These are phyloP conservation scores for Scartelaos histophorus DNA, from an alignment of 2,113 vertebrate genomes.

Conservation along the genomic window DNA sequence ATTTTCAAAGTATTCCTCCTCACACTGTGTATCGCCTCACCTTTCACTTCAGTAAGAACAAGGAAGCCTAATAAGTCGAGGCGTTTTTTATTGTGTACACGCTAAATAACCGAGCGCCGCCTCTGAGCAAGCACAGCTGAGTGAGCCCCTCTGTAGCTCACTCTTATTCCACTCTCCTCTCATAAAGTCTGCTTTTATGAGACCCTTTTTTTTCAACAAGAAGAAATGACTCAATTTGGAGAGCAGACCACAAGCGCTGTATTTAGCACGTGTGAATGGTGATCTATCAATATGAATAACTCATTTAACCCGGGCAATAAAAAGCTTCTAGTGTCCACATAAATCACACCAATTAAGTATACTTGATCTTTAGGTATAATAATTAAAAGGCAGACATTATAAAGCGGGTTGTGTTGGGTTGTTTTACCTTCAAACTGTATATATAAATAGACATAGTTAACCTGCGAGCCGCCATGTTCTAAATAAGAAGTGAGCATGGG, in stretches of 20 bases:
- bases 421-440: not conserved
- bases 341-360: not conserved
- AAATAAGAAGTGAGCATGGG: too few relatives aligned
- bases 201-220: constrained; percentile 8
- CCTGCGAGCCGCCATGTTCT: too few relatives aligned
- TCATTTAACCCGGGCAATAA: constrained; percentile 31
- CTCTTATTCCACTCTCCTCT: constrained; percentile 58
- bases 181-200: constrained; percentile 59
- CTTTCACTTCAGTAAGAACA: not conserved
- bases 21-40: not conserved
- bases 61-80: not conserved
- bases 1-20: too few relatives aligned
- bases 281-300: constrained; percentile 50
- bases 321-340: not conserved
- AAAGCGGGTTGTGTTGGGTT: not conserved
- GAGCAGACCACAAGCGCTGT: constrained; percentile 48
- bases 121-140: constrained; percentile 23
- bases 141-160: constrained; percentile 28
- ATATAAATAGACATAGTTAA: too few relatives aligned
- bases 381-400: not conserved
- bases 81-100: not conserved
- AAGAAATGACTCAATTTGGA: constrained; percentile 51
- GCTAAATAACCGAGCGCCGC: not conserved
- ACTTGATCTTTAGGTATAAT: constrained; percentile 2
- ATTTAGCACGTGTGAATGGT: constrained; percentile 53